Evolutionary conservation across 2,888 invertebrate genomes (phyloP), one percentile per base, ranked within the genome.

Genomic region (Plutella xylostella): DNA sequence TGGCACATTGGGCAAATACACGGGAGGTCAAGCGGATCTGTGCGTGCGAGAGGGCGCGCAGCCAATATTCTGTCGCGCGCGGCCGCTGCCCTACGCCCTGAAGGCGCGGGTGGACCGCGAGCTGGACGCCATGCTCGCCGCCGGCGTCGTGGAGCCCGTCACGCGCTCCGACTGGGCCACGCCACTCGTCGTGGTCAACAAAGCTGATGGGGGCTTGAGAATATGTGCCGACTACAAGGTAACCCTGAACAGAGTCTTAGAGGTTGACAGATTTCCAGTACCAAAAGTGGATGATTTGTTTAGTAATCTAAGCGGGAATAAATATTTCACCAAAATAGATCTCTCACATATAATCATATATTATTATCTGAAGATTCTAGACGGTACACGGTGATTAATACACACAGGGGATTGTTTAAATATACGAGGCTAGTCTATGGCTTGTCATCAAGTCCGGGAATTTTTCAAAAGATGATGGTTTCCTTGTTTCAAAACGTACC

Each of bases 361-460:
- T 15, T 11, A 5, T 18, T 35, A 7, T 33, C 49, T 6, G 52
- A 49, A 20, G 51, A 49, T 2, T 43, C 47, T 3, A 47, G 38
- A 12, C 44, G 41, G 21, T 52, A 42, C 22, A 51, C 51, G 0
- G 51, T 52, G 0, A 50, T 53, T 15, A 54, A 54, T 30, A 57
- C 55, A 1, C 54, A 55, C 34, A 48, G 47, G 18, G 54, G 55
- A 0, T 30, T 55, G 4, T 56, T 48, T 33, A 43, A 22, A 19
- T 55, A 52, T 25, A 55, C 55, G 34, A 19, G 53, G 5, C 30
- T 56, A 2, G 43, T 53, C n/a, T n/a, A n/a, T n/a, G n/a, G n/a
- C n/a, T n/a, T n/a, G n/a, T n/a, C n/a, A n/a, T n/a, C n/a, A n/a
- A n/a, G n/a, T n/a, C n/a, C n/a, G n/a, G n/a, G n/a, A n/a, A n/a